A percentile compares a stretch with the other conserved stretches of the same genome.
These are phyloP conservation scores for Sminthurinus signatus DNA, from an alignment of 1,140 invertebrate genomes.

Conservation along the genomic window DNA sequence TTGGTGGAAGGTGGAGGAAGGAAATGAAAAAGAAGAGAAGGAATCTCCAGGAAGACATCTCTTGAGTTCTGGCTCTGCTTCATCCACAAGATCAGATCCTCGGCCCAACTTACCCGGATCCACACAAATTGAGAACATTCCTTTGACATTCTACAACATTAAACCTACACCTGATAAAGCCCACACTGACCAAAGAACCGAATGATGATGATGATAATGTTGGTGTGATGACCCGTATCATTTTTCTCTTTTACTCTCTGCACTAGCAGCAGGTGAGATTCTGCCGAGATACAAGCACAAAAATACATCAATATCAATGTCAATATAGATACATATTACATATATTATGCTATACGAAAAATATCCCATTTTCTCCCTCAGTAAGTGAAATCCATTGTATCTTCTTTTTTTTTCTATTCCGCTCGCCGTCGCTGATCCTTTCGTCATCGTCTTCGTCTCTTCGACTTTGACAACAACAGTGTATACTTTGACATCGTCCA, in stretches of 20 bases:
- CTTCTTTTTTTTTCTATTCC: too few relatives aligned
- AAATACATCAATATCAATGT: too few relatives aligned
- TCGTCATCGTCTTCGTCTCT: too few relatives aligned
- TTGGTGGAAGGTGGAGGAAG: too few relatives aligned
- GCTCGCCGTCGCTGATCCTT: too few relatives aligned
- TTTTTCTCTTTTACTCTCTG: conserved; percentile 18
- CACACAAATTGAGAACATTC: conserved; percentile 25
- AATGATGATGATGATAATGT: conserved; percentile 18
- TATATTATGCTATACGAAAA: too few relatives aligned
- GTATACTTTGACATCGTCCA: too few relatives aligned
- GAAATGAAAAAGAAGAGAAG: too few relatives aligned
- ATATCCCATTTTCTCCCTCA: not conserved
- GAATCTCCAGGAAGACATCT: conserved; percentile 24
- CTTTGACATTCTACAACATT: conserved; percentile 34
- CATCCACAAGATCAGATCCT: conserved; percentile 24
- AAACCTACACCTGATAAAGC: conserved; percentile 9
- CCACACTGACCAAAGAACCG: conserved; percentile 22
- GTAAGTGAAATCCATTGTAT: not conserved
- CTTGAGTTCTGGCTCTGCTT: conserved; percentile 23
- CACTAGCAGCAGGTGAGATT: conserved; percentile 27
- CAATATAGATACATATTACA: too few relatives aligned
- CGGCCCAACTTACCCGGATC: conserved; percentile 33
- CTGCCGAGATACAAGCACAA: not conserved
- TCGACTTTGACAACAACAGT: too few relatives aligned
- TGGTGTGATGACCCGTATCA: conserved; percentile 17